Evolutionary conservation across 2,113 vertebrate genomes (phyloP).

Genomic region (Perca flavescens): DNA sequence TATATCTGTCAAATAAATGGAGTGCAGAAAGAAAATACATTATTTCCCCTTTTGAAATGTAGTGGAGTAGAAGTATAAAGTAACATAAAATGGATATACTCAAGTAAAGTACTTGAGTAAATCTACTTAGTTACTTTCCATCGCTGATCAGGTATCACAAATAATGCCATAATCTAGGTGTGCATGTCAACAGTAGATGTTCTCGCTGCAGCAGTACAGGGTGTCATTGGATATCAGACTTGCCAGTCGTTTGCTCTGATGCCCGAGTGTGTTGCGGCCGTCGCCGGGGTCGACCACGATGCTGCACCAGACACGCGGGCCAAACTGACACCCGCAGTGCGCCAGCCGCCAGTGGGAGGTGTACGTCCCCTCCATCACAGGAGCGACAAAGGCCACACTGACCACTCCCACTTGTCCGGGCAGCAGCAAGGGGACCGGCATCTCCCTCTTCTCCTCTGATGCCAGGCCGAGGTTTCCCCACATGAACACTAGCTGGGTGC

Average conservation of each 20-base stretch:
- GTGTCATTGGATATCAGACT: slow-evolving; percentile 72
- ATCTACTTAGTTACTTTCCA: neutral
- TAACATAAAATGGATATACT: neutral
- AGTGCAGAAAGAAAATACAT: neutral
- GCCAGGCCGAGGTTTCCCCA: slow-evolving; percentile 97
- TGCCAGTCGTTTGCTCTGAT: slow-evolving; percentile 85
- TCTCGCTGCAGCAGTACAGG: neutral
- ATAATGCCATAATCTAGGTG: neutral
- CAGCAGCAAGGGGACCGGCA: slow-evolving; percentile 91
- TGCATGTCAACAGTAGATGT: neutral
- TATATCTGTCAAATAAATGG: neutral
- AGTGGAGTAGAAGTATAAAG: neutral
- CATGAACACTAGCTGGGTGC: slow-evolving; percentile 94
- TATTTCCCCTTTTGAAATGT: neutral
- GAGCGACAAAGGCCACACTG: slow-evolving; percentile 94
- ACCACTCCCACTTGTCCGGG: slow-evolving; percentile 93
- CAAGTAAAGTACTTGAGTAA: neutral
- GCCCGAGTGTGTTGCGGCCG: slow-evolving; percentile 55
- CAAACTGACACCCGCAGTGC: slow-evolving; percentile 95
- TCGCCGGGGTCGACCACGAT: slow-evolving; percentile 90
- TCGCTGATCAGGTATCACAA: neutral
- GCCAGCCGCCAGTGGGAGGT: slow-evolving; percentile 98
- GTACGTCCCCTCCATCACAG: slow-evolving; percentile 94
- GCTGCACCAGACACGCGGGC: slow-evolving; percentile 97
- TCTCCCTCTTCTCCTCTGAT: slow-evolving; percentile 90